Percentiles rank a stretch among this genome's conserved stretches.
phyloP scores from a whole-genome alignment of 1,140 invertebrate species.

The Macrobrachium rosenbergii region DNA sequence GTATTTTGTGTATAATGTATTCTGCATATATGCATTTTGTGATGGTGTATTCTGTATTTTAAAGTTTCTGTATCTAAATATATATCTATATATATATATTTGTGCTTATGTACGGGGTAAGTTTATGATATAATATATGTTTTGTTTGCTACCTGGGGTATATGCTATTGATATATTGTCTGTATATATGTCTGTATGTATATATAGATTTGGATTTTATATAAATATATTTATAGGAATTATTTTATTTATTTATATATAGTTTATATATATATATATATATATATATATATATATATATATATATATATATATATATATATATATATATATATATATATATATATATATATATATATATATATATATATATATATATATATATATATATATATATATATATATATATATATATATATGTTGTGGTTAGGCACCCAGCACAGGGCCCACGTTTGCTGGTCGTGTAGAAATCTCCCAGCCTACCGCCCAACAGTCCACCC shows the following conservation, averaged over 20 bases:
- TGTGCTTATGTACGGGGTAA: no score
- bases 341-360: slow-evolving; percentile 1
- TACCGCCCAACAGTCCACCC: no score
- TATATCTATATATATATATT: no score
- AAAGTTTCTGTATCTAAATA: no score
- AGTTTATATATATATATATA: background rate
- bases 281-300: background rate
- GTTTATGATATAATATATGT: no score
- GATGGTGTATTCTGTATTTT: no score
- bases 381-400: background rate
- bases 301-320: slow-evolving; percentile 5
- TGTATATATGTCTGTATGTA: background rate
- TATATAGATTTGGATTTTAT: background rate
- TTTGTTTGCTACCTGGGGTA: no score
- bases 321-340: background rate
- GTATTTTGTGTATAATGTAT: no score
- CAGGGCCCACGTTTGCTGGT: no score
- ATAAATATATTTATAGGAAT: background rate
- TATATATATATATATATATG: background rate
- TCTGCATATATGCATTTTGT: no score
- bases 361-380: background rate
- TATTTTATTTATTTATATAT: background rate
- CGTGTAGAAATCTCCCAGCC: no score
- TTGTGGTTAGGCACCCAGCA: no score
- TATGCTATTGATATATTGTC: background rate